Percentiles rank a stretch among this genome's conserved stretches.
Conservation (phyloP, 1,140 invertebrate species). For the Zaprionus ornatus region DNA sequence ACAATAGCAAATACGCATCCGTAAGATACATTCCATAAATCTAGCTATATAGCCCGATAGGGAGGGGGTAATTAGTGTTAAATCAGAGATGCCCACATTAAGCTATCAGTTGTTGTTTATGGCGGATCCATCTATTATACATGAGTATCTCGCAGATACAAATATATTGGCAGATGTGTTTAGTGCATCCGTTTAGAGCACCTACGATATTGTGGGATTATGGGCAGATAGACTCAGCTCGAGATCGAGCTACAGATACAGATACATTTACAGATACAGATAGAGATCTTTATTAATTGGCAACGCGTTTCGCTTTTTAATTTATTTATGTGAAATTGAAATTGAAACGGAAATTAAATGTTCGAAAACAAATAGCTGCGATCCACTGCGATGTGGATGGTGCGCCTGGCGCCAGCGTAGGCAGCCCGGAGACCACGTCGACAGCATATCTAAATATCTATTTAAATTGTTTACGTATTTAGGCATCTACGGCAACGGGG, state of each 20-base stretch:
- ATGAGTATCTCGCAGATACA: constrained; percentile 27
- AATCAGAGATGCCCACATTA: constrained; percentile 51
- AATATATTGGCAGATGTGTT: constrained; percentile 66
- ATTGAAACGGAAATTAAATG: constrained; percentile 83
- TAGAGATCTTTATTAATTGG: constrained; percentile 58
- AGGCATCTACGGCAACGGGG: constrained; percentile 45
- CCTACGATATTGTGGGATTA: constrained; percentile 37
- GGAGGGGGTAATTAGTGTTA: constrained; percentile 23
- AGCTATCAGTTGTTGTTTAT: constrained; percentile 64
- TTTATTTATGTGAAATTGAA: constrained; percentile 79
- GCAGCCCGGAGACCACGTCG: constrained; percentile 34
- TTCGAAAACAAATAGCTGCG: constrained; percentile 78
- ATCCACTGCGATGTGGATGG: constrained; percentile 24
- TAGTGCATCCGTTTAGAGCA: constrained; percentile 69
- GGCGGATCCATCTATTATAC: constrained; percentile 42
- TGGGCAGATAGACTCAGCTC: constrained; percentile 33
- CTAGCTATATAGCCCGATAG: not conserved
- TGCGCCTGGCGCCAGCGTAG: constrained; percentile 71
- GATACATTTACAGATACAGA: constrained; percentile 15
- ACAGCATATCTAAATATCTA: constrained; percentile 79
- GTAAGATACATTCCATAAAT: constrained; percentile 20
- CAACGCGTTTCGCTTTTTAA: constrained; percentile 51
- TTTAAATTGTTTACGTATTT: constrained; percentile 79
- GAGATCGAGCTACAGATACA: constrained; percentile 10
- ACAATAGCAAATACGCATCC: not conserved